Evolutionary conservation across 2,113 vertebrate genomes (phyloP).

Genomic region (Malurus alboscapulatus): DNA sequence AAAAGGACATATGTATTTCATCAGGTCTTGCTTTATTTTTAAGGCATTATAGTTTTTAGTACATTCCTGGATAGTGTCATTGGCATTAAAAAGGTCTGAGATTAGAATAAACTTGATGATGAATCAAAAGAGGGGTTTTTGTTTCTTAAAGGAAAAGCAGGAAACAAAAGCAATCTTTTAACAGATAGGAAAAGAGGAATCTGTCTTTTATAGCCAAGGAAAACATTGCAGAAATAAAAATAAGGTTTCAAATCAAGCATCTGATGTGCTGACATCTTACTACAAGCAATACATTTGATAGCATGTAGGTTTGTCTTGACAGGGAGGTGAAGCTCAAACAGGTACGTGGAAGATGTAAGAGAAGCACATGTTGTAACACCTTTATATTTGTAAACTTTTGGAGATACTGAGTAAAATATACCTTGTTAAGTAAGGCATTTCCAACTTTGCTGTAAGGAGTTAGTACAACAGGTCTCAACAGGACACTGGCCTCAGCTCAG

Average conservation of each 20-base stretch:
- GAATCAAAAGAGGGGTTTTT: not conserved
- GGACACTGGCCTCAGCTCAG: not conserved
- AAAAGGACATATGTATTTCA: not conserved
- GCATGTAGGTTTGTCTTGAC: not conserved
- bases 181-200: rapidly evolving
- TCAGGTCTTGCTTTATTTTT: not conserved
- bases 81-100: not conserved
- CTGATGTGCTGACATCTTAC: not conserved
- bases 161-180: not conserved
- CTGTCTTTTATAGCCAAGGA: not conserved
- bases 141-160: not conserved
- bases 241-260: not conserved
- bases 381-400: not conserved
- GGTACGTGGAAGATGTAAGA: not conserved
- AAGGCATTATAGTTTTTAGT: not conserved
- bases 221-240: not conserved
- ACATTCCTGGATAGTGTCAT: not conserved
- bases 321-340: not conserved
- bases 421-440: not conserved
- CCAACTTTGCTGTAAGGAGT: not conserved
- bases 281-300: not conserved
- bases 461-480: not conserved
- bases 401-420: not conserved
- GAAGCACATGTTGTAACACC: not conserved
- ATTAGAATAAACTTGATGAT: not conserved